Conservation (phyloP, 2,113 vertebrate species). For the Larimichthys crocea region DNA sequence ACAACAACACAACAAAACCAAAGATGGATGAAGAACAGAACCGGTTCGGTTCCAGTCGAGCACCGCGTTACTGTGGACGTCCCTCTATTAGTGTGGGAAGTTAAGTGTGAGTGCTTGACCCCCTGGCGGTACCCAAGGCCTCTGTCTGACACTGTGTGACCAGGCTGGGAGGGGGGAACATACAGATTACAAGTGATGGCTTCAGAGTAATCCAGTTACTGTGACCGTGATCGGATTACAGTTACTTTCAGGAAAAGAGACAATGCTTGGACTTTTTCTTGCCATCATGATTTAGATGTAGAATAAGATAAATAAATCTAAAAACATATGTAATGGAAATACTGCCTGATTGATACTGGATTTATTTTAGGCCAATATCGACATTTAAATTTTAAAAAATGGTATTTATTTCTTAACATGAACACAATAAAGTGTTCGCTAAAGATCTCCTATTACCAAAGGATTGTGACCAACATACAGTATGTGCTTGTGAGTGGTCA, state of each 20-base stretch:
- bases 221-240: background rate
- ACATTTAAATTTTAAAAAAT: background rate
- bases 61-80: conserved; percentile 10
- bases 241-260: background rate
- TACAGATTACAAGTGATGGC: background rate
- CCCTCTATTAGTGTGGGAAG: conserved; percentile 7
- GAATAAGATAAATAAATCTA: background rate
- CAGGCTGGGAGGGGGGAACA: background rate
- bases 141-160: conserved; percentile 10
- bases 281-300: background rate
- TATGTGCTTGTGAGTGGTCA: background rate
- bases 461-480: background rate
- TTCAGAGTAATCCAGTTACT: background rate
- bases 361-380: background rate
- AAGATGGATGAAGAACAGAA: conserved; percentile 59
- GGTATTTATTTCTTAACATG: too few relatives aligned
- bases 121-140: conserved; percentile 17
- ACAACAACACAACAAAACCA: conserved; percentile 34
- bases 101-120: conserved; percentile 34
- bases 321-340: background rate
- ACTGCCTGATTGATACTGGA: background rate
- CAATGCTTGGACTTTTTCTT: background rate
- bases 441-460: background rate
- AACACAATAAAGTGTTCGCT: too few relatives aligned
- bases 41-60: conserved; percentile 17